phyloP scores from a whole-genome alignment of 2,888 invertebrate genomes.

The Odontothrips loti region DNA sequence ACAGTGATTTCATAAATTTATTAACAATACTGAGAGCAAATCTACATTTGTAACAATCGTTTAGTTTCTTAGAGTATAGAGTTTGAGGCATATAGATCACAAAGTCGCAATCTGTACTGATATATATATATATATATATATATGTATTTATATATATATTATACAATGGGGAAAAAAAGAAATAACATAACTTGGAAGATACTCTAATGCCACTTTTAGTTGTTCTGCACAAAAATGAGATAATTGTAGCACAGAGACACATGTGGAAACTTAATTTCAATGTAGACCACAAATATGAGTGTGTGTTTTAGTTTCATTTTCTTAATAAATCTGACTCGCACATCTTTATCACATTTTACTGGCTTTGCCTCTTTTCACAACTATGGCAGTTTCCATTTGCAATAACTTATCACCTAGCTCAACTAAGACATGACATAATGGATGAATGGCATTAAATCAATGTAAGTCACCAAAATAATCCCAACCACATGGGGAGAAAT shows the following conservation, averaged over 20 bases:
- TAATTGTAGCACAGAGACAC: neutral
- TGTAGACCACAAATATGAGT: neutral
- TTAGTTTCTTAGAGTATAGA: neutral
- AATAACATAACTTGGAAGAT: neutral
- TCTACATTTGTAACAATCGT: constrained; percentile 20
- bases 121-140: too few relatives aligned
- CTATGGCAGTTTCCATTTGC: constrained; percentile 16
- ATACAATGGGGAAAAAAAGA: neutral
- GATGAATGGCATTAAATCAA: neutral
- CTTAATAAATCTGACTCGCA: constrained; percentile 16
- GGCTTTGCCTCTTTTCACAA: constrained; percentile 17
- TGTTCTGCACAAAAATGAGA: neutral
- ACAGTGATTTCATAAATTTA: constrained; percentile 21
- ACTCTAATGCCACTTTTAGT: neutral
- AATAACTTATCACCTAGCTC: neutral
- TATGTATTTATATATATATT: too few relatives aligned
- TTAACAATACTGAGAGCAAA: constrained; percentile 9
- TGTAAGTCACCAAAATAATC: neutral
- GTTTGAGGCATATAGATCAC: constrained; percentile 13
- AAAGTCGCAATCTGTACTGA: neutral
- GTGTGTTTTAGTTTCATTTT: neutral
- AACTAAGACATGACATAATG: constrained; percentile 12
- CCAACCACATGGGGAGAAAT: too few relatives aligned
- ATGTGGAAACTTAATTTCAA: neutral
- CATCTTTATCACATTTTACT: constrained; percentile 25